phyloP scores from a whole-genome alignment of 2,888 invertebrate species.

The Meta bourneti region DNA sequence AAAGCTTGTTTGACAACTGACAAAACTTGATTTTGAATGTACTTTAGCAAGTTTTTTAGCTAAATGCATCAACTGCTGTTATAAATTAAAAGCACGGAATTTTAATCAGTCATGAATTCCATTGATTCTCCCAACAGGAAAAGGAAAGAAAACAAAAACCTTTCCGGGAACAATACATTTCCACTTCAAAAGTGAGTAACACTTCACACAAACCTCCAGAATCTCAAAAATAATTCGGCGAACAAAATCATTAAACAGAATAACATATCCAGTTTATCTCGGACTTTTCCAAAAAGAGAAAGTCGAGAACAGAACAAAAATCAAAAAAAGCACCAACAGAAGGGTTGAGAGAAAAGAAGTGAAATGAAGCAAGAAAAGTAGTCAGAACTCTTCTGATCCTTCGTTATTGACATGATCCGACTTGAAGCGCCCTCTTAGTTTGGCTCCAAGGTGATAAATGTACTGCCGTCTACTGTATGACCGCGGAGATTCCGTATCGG shows the following conservation, averaged over 20 bases:
- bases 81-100: too few relatives aligned
- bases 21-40: too few relatives aligned
- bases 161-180: too few relatives aligned
- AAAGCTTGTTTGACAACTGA: too few relatives aligned
- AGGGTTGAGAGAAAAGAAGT: background rate
- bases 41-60: too few relatives aligned
- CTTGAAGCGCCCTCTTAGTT: constrained; percentile 54
- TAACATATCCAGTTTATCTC: constrained; percentile 39
- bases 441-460: constrained; percentile 66
- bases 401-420: constrained; percentile 72
- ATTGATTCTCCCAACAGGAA: too few relatives aligned
- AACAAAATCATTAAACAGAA: constrained; percentile 27
- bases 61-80: too few relatives aligned
- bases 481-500: constrained; percentile 50
- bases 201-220: too few relatives aligned
- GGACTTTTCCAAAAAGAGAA: background rate
- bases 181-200: too few relatives aligned
- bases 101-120: too few relatives aligned
- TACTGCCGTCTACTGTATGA: constrained; percentile 36
- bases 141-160: too few relatives aligned
- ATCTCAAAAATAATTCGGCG: too few relatives aligned
- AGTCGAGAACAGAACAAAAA: background rate
- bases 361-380: constrained; percentile 37
- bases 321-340: background rate
- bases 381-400: constrained; percentile 62